Evolutionary conservation across 2,888 invertebrate species (phyloP).

Genomic region (Caenorhabditis sp.): DNA sequence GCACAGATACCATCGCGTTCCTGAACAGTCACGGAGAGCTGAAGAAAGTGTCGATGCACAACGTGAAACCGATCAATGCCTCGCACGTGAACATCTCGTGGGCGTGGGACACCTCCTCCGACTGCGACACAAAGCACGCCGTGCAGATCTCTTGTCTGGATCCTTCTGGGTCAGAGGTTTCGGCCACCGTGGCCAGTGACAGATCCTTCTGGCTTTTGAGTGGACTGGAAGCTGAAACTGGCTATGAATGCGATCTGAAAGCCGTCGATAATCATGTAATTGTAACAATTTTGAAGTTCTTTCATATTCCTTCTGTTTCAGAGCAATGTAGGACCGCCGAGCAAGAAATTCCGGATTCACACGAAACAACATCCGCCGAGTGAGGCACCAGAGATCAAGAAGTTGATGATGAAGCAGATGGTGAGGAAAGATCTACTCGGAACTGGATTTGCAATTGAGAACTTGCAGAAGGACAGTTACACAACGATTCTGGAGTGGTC

Average conservation of each 20-base stretch:
- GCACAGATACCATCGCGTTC: slow-evolving; percentile 73
- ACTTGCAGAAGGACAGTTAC: slow-evolving; percentile 56
- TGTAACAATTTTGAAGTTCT: neutral
- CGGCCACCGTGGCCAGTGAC: slow-evolving; percentile 59
- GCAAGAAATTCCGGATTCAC: slow-evolving; percentile 48
- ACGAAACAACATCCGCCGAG: slow-evolving; percentile 71
- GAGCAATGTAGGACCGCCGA: slow-evolving; percentile 46
- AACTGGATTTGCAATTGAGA: neutral
- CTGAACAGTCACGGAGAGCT: slow-evolving; percentile 65
- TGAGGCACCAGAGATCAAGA: slow-evolving; percentile 60
- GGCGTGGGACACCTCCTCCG: slow-evolving; percentile 65
- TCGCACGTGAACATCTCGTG: slow-evolving; percentile 73
- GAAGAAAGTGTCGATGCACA: slow-evolving; percentile 65
- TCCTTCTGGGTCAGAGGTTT: slow-evolving; percentile 11
- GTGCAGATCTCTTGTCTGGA: slow-evolving; percentile 46
- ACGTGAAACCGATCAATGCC: slow-evolving; percentile 66
- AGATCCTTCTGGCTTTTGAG: slow-evolving; percentile 64
- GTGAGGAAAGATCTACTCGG: slow-evolving; percentile 30
- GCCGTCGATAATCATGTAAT: slow-evolving; percentile 71
- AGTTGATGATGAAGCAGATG: slow-evolving; percentile 65
- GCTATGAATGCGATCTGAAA: slow-evolving; percentile 65
- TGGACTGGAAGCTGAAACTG: slow-evolving; percentile 62
- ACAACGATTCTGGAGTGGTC: slow-evolving; percentile 74
- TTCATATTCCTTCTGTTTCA: neutral
- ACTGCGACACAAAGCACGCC: slow-evolving; percentile 52